phyloP scores from a whole-genome alignment of 2,888 invertebrate genomes.

The Silvanus unidentatus region DNA sequence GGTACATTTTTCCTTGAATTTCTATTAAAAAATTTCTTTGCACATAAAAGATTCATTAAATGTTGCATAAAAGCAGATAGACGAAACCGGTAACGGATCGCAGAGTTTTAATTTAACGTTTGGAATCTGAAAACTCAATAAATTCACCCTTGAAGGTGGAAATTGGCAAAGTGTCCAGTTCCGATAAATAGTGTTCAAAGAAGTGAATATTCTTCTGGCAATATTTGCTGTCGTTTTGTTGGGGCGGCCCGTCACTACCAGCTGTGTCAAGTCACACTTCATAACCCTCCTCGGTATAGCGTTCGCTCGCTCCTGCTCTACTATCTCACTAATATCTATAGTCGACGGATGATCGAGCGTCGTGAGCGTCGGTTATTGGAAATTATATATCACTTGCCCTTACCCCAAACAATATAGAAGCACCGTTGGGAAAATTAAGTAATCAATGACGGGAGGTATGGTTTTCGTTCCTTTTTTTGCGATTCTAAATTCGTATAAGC shows the following conservation, averaged over 20 bases:
- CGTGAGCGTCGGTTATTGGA: conserved; percentile 30
- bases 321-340: conserved; percentile 36
- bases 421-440: conserved; percentile 16
- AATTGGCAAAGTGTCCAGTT: too few species aligned
- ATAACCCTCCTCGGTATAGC: conserved; percentile 40
- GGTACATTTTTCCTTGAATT: too few species aligned
- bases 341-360: conserved; percentile 32
- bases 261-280: conserved; percentile 45
- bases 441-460: conserved; percentile 15
- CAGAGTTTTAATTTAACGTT: too few species aligned
- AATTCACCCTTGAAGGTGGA: too few species aligned
- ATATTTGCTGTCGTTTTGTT: conserved; percentile 42
- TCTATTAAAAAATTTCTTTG: too few species aligned
- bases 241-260: conserved; percentile 38
- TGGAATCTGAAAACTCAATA: too few species aligned
- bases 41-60: too few species aligned
- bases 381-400: conserved; percentile 34
- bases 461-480: conserved; percentile 8
- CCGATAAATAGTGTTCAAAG: not conserved
- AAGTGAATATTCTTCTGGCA: conserved; percentile 37
- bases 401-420: conserved; percentile 10
- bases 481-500: too few species aligned
- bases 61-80: too few species aligned
- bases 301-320: conserved; percentile 25
- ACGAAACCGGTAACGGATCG: too few species aligned